phyloP scores from a whole-genome alignment of 2,888 invertebrate species.

The Hirudinaria manillensis region DNA sequence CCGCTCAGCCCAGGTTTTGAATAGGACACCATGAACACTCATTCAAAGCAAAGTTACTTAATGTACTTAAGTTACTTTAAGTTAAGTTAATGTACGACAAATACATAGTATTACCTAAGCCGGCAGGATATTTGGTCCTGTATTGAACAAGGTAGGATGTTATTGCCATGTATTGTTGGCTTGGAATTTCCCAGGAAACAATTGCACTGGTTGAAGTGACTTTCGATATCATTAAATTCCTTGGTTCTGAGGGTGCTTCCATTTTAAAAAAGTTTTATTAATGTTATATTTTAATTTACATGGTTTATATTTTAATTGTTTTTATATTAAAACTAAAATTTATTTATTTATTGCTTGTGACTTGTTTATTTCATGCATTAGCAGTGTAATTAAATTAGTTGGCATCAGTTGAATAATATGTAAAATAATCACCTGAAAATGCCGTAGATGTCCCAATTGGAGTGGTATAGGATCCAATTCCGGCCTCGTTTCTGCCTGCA shows the following conservation, averaged over 20 bases:
- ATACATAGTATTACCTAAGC: no score
- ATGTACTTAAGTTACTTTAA: no score
- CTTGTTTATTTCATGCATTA: not conserved
- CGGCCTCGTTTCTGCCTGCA: constrained; percentile 33
- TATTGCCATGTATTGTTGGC: not conserved
- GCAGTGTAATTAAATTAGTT: not conserved
- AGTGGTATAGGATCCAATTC: constrained; percentile 30
- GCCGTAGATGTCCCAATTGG: constrained; percentile 29
- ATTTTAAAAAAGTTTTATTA: not conserved
- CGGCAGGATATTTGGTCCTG: constrained; percentile 18
- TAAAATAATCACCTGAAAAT: constrained; percentile 25
- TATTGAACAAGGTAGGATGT: constrained; percentile 23
- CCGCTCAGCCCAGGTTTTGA: no score
- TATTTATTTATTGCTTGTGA: not conserved
- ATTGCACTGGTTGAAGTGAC: constrained; percentile 6
- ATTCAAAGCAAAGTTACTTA: no score
- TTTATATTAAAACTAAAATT: not conserved
- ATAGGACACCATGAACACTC: no score
- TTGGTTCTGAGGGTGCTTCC: constrained; percentile 20
- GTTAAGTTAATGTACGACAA: not conserved
- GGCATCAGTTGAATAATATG: no score
- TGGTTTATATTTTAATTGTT: not conserved
- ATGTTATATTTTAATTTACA: not conserved
- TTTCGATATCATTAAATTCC: not conserved
- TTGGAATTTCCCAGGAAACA: constrained; percentile 24